Percentiles rank a stretch among this genome's conserved stretches.
These are phyloP conservation scores for Gymnothorax javanicus DNA, from an alignment of 2,797 vertebrate genomes.

Conservation along the genomic window DNA sequence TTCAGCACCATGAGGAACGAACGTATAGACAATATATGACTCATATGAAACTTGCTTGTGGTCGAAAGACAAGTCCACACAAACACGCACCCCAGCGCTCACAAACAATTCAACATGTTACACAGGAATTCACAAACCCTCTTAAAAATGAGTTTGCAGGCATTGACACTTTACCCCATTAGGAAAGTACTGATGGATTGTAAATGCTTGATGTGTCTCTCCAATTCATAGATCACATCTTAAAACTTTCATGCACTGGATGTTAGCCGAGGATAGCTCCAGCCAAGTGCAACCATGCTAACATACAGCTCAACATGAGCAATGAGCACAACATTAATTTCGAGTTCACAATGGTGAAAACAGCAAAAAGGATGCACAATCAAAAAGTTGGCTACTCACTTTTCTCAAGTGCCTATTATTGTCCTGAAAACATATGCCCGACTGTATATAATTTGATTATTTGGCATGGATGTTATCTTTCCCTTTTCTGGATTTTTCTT, in stretches of 20 bases:
- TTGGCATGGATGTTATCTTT: not conserved
- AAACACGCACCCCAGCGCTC: not conserved
- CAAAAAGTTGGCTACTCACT: slow-evolving; percentile 30
- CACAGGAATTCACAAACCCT: slow-evolving; percentile 73
- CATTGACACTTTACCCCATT: slow-evolving; percentile 56
- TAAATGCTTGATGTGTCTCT: slow-evolving; percentile 51
- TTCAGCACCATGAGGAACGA: not conserved
- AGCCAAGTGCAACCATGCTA: no score
- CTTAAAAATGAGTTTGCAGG: slow-evolving; percentile 78
- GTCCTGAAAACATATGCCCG: not conserved
- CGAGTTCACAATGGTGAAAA: not conserved
- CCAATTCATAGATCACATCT: slow-evolving; percentile 58
- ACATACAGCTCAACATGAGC: slow-evolving; percentile 40
- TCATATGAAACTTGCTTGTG: slow-evolving; percentile 2
- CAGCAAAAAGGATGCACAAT: slow-evolving; percentile 26
- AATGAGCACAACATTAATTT: not conserved
- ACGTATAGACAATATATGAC: slow-evolving; percentile 4
- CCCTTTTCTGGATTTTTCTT: not conserved
- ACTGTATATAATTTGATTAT: not conserved
- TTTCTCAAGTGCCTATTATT: slow-evolving; percentile 6
- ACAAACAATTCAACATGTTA: slow-evolving; percentile 46
- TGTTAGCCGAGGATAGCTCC: no score
- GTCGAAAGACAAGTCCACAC: not conserved
- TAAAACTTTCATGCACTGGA: slow-evolving; percentile 36
- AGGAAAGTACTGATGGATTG: slow-evolving; percentile 44